These are phyloP conservation scores for Drosophila birchii DNA, from an alignment of 2,888 invertebrate species.

Conservation along the genomic window DNA sequence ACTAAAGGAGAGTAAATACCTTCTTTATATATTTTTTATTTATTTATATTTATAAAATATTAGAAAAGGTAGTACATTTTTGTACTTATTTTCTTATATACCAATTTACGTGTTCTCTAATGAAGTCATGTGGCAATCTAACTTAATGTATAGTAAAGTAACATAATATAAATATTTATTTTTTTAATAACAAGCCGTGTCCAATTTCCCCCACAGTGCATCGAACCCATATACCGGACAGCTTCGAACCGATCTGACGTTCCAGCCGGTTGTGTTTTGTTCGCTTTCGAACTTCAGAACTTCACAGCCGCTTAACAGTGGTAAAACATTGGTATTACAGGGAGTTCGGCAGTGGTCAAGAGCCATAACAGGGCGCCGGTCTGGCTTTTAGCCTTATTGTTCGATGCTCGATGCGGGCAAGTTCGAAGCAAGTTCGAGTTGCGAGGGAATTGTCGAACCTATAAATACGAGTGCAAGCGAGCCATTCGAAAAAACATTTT, in stretches of 20 bases:
- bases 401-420: conserved; percentile 6
- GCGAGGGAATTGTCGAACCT: conserved; percentile 1
- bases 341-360: conserved; percentile 11
- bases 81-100: not conserved
- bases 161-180: not conserved
- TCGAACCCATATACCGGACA: not conserved
- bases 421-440: conserved; percentile 11
- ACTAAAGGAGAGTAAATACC: not conserved
- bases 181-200: too few species aligned
- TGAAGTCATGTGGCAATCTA: too few species aligned
- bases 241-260: not conserved
- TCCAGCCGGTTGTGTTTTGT: conserved; percentile 67
- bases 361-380: conserved; percentile 4
- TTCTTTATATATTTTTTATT: not conserved
- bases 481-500: conserved; percentile 3
- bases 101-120: not conserved
- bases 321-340: not conserved
- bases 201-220: not conserved
- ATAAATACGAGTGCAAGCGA: conserved; percentile 14
- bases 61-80: not conserved
- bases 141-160: too few species aligned
- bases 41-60: too few species aligned
- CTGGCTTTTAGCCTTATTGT: conserved; percentile 2
- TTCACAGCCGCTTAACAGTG: conserved; percentile 2
- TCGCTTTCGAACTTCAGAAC: conserved; percentile 30